Conservation (phyloP, 2,888 invertebrate genomes). For the Nomada lathburiana region DNA sequence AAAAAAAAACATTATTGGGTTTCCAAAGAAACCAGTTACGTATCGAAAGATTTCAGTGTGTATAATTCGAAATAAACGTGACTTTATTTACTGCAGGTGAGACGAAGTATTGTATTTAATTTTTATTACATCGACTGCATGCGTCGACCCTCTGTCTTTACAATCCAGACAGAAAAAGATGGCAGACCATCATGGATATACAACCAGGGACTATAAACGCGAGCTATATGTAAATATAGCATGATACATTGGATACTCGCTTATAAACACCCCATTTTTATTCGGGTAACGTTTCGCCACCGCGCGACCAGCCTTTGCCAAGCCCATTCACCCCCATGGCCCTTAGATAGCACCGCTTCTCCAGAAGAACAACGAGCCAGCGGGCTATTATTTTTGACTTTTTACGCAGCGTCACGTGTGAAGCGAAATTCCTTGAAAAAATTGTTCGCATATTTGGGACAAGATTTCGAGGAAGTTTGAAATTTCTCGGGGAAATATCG, state of each 20-base stretch:
- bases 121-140: slow-evolving; percentile 82
- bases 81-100: slow-evolving; percentile 22
- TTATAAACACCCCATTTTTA: slow-evolving; percentile 85
- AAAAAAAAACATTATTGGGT: neutral
- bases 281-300: slow-evolving; percentile 82
- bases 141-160: slow-evolving; percentile 70
- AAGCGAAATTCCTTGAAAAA: slow-evolving; percentile 26
- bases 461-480: neutral
- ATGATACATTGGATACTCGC: slow-evolving; percentile 84
- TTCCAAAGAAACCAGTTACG: neutral
- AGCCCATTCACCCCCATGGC: slow-evolving; percentile 53
- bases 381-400: slow-evolving; percentile 78
- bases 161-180: slow-evolving; percentile 27
- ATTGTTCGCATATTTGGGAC: neutral
- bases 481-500: slow-evolving; percentile 8
- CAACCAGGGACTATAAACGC: slow-evolving; percentile 75
- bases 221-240: slow-evolving; percentile 83
- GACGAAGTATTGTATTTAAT: slow-evolving; percentile 83
- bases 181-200: slow-evolving; percentile 68
- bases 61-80: neutral
- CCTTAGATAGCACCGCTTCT: slow-evolving; percentile 55
- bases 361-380: slow-evolving; percentile 43
- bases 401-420: slow-evolving; percentile 72
- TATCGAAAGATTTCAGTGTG: neutral
- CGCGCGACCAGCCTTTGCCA: slow-evolving; percentile 66